Percentiles rank a stretch among this genome's conserved stretches.
Conservation (phyloP, 2,797 vertebrate genomes). For the Hybognathus amarus region DNA sequence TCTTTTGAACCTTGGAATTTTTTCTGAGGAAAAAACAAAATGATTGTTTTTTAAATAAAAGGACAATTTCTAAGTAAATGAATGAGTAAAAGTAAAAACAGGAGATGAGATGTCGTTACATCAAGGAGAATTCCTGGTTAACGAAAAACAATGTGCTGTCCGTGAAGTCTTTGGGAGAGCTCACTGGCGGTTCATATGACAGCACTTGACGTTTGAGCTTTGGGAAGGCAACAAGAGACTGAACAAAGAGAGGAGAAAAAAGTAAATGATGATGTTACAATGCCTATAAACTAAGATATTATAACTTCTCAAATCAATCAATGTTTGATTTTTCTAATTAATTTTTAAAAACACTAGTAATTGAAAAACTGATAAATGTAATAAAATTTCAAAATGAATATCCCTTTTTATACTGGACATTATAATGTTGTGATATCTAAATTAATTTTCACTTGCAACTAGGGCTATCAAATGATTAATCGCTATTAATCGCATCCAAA, state of each 20-base stretch:
- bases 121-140: conserved; percentile 99
- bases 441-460: not conserved
- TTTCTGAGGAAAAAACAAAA: conserved; percentile 80
- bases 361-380: not conserved
- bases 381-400: not conserved
- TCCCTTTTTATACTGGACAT: not conserved
- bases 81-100: not conserved
- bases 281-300: not conserved
- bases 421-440: not conserved
- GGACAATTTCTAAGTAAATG: not conserved
- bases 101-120: conserved; percentile 79
- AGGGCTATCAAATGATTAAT: no score
- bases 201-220: conserved; percentile 98
- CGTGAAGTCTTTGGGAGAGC: conserved; percentile 98
- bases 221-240: conserved; percentile 98
- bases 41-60: not conserved
- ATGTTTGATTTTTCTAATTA: not conserved
- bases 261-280: not conserved
- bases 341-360: not conserved
- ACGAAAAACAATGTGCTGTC: conserved; percentile 97
- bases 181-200: conserved; percentile 92
- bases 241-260: conserved; percentile 51
- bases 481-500: no score
- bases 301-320: not conserved
- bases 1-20: conserved; percentile 98